phyloP scores from a whole-genome alignment of 2,113 vertebrate genomes.

The Leiothrix lutea region DNA sequence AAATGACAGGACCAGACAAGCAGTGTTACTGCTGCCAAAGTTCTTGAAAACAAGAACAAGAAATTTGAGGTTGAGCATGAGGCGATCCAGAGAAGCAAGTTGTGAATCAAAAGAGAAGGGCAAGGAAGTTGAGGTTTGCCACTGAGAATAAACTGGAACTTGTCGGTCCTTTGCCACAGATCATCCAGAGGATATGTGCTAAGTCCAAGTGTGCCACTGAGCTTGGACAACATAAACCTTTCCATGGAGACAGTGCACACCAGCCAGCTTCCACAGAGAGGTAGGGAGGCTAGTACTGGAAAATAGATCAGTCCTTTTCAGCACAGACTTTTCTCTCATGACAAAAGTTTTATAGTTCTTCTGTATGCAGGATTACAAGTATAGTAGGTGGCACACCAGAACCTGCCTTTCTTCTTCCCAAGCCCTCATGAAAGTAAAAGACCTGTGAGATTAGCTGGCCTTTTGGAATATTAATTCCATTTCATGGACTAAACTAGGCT shows the following conservation, averaged over 20 bases:
- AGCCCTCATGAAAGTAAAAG: neutral
- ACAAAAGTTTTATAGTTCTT: neutral
- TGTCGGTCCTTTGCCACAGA: neutral
- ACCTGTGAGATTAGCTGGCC: neutral
- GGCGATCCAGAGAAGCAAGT: neutral
- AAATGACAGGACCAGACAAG: conserved; percentile 33
- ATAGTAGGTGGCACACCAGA: neutral
- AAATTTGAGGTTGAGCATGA: neutral
- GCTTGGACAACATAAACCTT: neutral
- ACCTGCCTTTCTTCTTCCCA: neutral
- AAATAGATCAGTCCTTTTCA: neutral
- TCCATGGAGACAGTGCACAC: neutral
- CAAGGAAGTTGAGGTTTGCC: neutral
- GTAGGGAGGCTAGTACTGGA: neutral
- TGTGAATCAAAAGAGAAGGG: neutral
- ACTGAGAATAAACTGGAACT: neutral
- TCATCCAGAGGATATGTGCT: neutral
- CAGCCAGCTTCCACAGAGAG: neutral
- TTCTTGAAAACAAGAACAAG: neutral
- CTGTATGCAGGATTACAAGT: neutral
- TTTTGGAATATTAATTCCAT: neutral
- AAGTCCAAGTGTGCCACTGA: neutral
- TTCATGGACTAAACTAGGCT: neutral
- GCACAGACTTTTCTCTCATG: neutral
- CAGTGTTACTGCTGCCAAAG: conserved; percentile 31